phyloP scores from a whole-genome alignment of 2,113 vertebrate genomes.

The Eira barbara region DNA sequence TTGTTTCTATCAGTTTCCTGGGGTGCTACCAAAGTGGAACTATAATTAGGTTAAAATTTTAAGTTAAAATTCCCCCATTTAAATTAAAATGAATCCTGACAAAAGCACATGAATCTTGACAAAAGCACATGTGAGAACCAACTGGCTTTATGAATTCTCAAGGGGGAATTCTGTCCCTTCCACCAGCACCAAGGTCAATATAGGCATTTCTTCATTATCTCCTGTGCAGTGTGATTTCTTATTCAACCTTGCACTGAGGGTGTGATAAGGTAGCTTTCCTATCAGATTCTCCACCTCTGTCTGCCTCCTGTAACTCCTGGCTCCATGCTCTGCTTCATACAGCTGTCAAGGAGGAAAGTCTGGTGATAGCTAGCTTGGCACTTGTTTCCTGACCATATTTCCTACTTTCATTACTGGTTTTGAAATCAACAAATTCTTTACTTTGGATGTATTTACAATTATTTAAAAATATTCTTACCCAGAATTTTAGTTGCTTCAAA shows the following conservation, averaged over 20 bases:
- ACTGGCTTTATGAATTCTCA: neutral
- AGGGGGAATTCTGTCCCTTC: neutral
- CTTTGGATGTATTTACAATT: neutral
- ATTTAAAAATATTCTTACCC: neutral
- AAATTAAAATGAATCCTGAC: slow-evolving; percentile 3
- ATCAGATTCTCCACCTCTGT: neutral
- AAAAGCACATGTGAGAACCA: neutral
- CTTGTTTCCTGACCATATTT: slow-evolving; percentile 23
- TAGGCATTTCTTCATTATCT: neutral
- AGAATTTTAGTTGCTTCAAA: neutral
- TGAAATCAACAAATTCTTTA: slow-evolving; percentile 17
- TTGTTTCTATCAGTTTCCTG: neutral
- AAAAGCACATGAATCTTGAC: neutral
- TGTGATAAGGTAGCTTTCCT: neutral
- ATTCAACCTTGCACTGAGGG: neutral
- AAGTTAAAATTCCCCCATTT: neutral
- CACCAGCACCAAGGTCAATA: neutral
- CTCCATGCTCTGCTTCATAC: neutral
- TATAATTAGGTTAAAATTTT: slow-evolving; percentile 14
- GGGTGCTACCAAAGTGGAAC: neutral
- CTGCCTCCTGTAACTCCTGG: neutral
- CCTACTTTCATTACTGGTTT: slow-evolving; percentile 16
- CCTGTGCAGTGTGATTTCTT: neutral
- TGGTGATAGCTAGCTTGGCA: neutral
- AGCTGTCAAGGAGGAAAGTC: neutral